Conservation (phyloP, 2,797 vertebrate species). For the Acanthurus lineatus region DNA sequence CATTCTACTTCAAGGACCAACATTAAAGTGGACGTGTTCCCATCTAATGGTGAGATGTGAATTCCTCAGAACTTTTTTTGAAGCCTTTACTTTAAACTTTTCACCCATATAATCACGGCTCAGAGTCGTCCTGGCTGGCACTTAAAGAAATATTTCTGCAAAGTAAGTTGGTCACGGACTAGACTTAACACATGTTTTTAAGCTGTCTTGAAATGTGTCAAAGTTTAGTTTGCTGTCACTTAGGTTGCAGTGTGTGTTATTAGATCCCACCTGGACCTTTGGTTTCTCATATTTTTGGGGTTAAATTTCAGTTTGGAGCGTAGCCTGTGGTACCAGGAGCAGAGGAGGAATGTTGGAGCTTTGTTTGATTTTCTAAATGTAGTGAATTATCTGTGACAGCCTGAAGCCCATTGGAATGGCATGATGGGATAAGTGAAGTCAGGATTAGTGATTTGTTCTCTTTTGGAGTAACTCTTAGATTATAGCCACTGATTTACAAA, state of each 20-base stretch:
- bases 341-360: conserved; percentile 79
- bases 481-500: conserved; percentile 60
- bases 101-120: too few relatives aligned
- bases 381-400: conserved; percentile 85
- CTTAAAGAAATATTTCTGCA: conserved; percentile 5
- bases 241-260: conserved; percentile 17
- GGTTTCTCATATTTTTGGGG: conserved; percentile 37
- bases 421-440: conserved; percentile 79
- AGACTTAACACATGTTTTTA: conserved; percentile 37
- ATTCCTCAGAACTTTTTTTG: conserved; percentile 20
- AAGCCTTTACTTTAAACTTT: neutral
- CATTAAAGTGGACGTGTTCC: conserved; percentile 48
- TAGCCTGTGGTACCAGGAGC: conserved; percentile 80
- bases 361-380: conserved; percentile 81
- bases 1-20: conserved; percentile 39
- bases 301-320: conserved; percentile 52
- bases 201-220: conserved; percentile 20
- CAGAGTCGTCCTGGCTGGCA: neutral
- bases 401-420: conserved; percentile 78
- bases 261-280: conserved; percentile 49
- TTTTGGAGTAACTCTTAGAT: conserved; percentile 60
- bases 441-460: conserved; percentile 74
- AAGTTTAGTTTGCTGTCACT: conserved; percentile 42
- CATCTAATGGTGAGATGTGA: conserved; percentile 76
- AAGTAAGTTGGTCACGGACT: conserved; percentile 33